phyloP scores from a whole-genome alignment of 2,113 vertebrate species.

The Siniperca knerii region DNA sequence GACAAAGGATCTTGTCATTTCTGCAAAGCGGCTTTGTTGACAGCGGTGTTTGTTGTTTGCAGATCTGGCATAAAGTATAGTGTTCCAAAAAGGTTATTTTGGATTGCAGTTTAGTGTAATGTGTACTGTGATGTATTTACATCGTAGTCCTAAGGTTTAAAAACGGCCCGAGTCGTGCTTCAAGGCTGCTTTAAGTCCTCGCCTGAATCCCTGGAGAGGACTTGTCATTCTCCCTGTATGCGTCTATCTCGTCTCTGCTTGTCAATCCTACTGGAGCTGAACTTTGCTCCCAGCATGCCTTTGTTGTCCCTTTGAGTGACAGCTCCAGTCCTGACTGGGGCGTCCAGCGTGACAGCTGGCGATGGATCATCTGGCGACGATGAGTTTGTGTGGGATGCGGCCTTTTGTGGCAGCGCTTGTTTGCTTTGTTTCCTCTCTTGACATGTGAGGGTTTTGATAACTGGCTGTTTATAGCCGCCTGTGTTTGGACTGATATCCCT shows the following conservation, averaged over 20 bases:
- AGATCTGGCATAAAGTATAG: too few relatives aligned
- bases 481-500: too few relatives aligned
- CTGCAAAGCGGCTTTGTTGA: too few relatives aligned
- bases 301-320: slow-evolving; percentile 39
- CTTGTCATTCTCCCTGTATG: slow-evolving; percentile 1
- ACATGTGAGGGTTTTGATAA: background rate
- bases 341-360: slow-evolving; percentile 7
- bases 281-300: slow-evolving; percentile 40
- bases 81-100: too few relatives aligned
- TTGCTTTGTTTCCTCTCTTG: background rate
- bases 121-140: background rate
- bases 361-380: slow-evolving; percentile 34
- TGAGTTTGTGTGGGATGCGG: background rate
- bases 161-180: background rate
- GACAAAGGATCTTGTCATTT: too few relatives aligned
- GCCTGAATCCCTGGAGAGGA: background rate
- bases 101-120: too few relatives aligned
- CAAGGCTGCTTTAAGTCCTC: background rate
- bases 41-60: too few relatives aligned
- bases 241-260: background rate
- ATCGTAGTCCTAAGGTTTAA: background rate
- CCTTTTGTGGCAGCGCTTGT: background rate
- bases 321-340: background rate
- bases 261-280: slow-evolving; percentile 30
- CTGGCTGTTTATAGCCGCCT: background rate